These are phyloP conservation scores for Drosophila atripex DNA, from an alignment of 2,888 invertebrate species.

Conservation along the genomic window DNA sequence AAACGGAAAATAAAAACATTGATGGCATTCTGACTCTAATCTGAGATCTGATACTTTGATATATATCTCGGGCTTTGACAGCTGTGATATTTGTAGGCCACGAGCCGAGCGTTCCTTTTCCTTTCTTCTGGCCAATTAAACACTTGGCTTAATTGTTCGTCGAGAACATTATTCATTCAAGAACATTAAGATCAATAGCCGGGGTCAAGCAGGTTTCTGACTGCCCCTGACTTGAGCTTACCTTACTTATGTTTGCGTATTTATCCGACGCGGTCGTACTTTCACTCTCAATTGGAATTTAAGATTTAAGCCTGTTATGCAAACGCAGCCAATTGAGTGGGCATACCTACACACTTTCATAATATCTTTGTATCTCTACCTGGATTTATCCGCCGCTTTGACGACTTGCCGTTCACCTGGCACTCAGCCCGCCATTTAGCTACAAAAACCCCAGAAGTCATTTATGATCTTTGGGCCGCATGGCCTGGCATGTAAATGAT, in stretches of 20 bases:
- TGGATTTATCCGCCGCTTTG: slow-evolving; percentile 48
- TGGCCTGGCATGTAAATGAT: slow-evolving; percentile 21
- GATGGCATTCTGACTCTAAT: slow-evolving; percentile 1
- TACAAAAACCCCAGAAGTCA: slow-evolving; percentile 64
- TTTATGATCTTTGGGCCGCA: slow-evolving; percentile 53
- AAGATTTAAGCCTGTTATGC: slow-evolving; percentile 52
- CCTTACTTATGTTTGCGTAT: slow-evolving; percentile 1
- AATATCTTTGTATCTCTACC: slow-evolving; percentile 13
- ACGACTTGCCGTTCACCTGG: slow-evolving; percentile 69
- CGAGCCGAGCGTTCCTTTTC: slow-evolving; percentile 20
- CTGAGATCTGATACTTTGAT: slow-evolving; percentile 16
- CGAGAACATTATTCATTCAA: slow-evolving; percentile 3
- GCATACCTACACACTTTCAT: slow-evolving; percentile 24
- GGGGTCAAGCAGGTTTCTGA: slow-evolving; percentile 9
- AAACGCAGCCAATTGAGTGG: slow-evolving; percentile 50
- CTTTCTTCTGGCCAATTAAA: slow-evolving; percentile 18
- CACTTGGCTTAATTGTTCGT: slow-evolving; percentile 18
- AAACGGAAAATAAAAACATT: background rate
- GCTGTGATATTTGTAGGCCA: slow-evolving; percentile 24
- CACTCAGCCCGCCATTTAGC: slow-evolving; percentile 28
- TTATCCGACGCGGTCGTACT: slow-evolving; percentile 21
- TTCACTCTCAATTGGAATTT: slow-evolving; percentile 52
- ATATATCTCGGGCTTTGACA: slow-evolving; percentile 28
- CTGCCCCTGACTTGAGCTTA: background rate
- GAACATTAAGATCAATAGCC: slow-evolving; percentile 23